Evolutionary conservation across 2,113 vertebrate species (phyloP).

Genomic region (Sisor rabdophorus): DNA sequence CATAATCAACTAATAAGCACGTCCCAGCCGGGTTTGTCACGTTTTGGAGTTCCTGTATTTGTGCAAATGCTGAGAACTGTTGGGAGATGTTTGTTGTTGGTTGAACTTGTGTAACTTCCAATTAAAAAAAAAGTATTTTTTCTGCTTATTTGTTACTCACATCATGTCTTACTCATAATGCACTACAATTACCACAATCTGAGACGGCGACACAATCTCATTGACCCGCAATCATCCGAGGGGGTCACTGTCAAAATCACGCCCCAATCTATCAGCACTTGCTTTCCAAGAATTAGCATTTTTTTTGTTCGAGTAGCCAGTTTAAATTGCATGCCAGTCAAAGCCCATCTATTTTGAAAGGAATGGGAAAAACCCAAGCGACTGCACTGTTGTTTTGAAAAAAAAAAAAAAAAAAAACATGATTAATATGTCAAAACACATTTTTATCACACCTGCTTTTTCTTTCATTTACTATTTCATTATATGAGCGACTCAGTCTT

Average conservation of each 20-base stretch:
- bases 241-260: conserved; percentile 40
- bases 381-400: conserved; percentile 19
- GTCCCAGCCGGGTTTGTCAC: no score
- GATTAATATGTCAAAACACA: conserved; percentile 47
- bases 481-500: conserved; percentile 2
- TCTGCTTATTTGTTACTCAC: neutral
- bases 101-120: no score
- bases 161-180: conserved; percentile 31
- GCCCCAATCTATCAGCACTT: conserved; percentile 35
- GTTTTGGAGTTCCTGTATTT: no score
- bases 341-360: conserved; percentile 16
- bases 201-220: conserved; percentile 4
- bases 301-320: conserved; percentile 2
- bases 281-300: conserved; percentile 30
- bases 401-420: conserved; percentile 31
- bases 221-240: conserved; percentile 34
- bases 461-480: conserved; percentile 5
- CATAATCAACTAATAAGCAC: no score
- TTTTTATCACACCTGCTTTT: conserved; percentile 33
- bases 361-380: neutral
- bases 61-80: no score
- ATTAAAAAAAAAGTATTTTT: no score
- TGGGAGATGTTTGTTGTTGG: no score
- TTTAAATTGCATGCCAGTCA: conserved; percentile 47
- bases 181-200: conserved; percentile 37